These are phyloP conservation scores for Parazoanthus atlanticus DNA, from an alignment of 92 coral and sea anemone genomes.

Conservation along the genomic window DNA sequence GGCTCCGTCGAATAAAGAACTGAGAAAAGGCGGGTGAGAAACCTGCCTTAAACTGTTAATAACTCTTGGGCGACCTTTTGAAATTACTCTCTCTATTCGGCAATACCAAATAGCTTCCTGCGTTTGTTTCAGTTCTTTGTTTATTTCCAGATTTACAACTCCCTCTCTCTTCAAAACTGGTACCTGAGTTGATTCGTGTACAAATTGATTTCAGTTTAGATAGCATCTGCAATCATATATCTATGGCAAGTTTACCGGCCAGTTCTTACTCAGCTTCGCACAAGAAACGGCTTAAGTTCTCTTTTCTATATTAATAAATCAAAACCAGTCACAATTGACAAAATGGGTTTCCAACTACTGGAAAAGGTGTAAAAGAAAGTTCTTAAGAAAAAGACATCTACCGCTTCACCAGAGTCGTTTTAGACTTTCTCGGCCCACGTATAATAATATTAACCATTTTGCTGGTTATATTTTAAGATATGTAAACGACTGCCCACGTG, in stretches of 20 bases:
- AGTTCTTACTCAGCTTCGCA: not conserved
- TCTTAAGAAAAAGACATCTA: not conserved
- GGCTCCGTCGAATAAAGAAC: not conserved
- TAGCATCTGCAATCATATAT: not conserved
- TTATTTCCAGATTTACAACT: conserved; percentile 4
- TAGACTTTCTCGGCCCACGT: not conserved
- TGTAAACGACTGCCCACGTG: conserved; percentile 7
- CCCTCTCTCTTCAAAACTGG: not conserved
- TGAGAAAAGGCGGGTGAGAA: not conserved
- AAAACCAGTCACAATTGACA: not conserved
- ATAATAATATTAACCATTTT: not conserved
- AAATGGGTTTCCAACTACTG: not conserved
- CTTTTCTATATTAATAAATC: not conserved
- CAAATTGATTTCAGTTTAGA: too few species aligned
- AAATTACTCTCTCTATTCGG: not conserved
- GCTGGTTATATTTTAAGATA: not conserved
- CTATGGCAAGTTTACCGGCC: too few species aligned
- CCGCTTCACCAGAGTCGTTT: not conserved
- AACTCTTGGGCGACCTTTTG: conserved; percentile 5
- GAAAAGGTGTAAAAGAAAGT: not conserved
- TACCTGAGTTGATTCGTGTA: conserved; percentile 1
- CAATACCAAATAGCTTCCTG: too few species aligned
- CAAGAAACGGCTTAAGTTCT: not conserved
- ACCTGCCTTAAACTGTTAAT: conserved; percentile 7
- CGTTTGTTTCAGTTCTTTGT: not conserved